Base-by-base conservation (phyloP, 2,888 invertebrate genomes). In the Scrobipalpa atriplicella region DNA sequence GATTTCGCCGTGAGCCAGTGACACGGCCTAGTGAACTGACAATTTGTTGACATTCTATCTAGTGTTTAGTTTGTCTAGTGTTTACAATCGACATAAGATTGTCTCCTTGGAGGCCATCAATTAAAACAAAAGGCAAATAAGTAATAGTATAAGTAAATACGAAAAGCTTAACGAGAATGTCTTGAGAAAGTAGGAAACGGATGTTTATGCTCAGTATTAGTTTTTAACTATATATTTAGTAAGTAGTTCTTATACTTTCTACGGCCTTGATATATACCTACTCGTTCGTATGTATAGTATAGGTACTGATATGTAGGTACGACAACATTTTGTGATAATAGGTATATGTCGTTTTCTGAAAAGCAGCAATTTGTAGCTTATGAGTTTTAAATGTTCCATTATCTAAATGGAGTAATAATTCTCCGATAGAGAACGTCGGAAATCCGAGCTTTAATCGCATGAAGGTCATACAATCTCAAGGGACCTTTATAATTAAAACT, bases 361-460 rank as follows among this genome's bases (percentile, higher is more conserved):
- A 29, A 29, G 29, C 29, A 29, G 29, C 29, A 2, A 2, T n/a
- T n/a, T 47, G 47, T 47, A 7, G n/a, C n/a, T 47, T 47, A 47
- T 0, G 16, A 47, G n/a, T 3, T 16, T 47, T 47, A 5, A 29
- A 29, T 29, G 29, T 29, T 29, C 29, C 29, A 3, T 2, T 29
- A 29, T 29, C 29, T 43, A 13, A 52, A 52, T 52, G 18, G 18
- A 19, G 6, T 18, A n/a, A n/a, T n/a, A n/a, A n/a, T n/a, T n/a
- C n/a, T n/a, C n/a, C n/a, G n/a, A n/a, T n/a, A n/a, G 52, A 54
- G 18, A 18, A 54, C 54, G 54, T 16, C 54, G 19, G 18, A 54
- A 21, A 54, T 19, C 54, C 19, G 21, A 47, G n/a, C n/a, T 47
- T 47, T 8, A 54, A 54, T 11, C 18, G 18, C 10, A 5, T 54